Conservation (phyloP, 2,113 vertebrate species). For the human (Homo sapiens) region GRCh38 chr7:39020001-39020500, state of each 20-base stretch:
- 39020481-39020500: not conserved
- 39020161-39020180: not conserved
- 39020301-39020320: not conserved
- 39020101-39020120: not conserved
- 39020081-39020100: not conserved
- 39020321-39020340: not conserved
- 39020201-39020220: not conserved
- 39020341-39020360: not conserved
- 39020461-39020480: not conserved
- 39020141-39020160: not conserved
- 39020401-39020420: not conserved
- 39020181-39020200: not conserved
- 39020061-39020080: not conserved
- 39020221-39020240: constrained; percentile 7
- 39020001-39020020: not conserved
- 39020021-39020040: not conserved
- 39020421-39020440: not conserved
- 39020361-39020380: not conserved
- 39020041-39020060: not conserved
- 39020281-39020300: not conserved
- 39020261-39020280: not conserved
- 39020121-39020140: not conserved
- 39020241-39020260: not conserved
- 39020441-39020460: not conserved
- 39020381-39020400: not conserved